Percentiles rank a stretch among this genome's conserved stretches.
Conservation (phyloP, 2,888 invertebrate genomes). For the Fragum whitleyi region DNA sequence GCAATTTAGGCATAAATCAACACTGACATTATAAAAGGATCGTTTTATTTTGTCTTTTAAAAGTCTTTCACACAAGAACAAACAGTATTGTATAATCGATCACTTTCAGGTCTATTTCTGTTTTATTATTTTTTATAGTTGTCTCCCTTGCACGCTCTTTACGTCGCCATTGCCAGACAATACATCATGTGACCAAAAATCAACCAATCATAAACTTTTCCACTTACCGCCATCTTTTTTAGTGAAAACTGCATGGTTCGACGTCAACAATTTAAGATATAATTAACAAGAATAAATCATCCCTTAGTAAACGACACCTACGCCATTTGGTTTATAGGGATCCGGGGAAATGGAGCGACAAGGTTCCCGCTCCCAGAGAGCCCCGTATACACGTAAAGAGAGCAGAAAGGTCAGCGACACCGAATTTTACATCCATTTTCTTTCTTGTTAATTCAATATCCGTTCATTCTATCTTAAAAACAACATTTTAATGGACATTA, state of each 20-base stretch:
- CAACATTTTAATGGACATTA: too few relatives aligned
- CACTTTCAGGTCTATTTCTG: too few relatives aligned
- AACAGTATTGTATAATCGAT: too few relatives aligned
- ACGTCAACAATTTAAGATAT: neutral
- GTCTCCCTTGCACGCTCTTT: conserved; percentile 30
- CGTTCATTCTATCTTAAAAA: too few relatives aligned
- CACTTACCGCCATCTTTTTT: conserved; percentile 78
- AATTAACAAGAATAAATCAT: neutral
- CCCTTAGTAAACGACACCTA: conserved; percentile 29
- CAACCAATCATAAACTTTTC: conserved; percentile 66
- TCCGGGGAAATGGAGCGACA: conserved; percentile 60
- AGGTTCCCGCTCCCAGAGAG: conserved; percentile 59
- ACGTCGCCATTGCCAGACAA: conserved; percentile 32
- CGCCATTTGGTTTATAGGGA: conserved; percentile 27
- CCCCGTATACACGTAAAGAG: conserved; percentile 53
- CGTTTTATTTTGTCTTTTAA: too few relatives aligned
- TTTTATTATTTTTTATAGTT: conserved; percentile 9
- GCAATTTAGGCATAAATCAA: too few relatives aligned
- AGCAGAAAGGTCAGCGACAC: conserved; percentile 46
- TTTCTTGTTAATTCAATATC: neutral
- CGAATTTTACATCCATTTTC: neutral
- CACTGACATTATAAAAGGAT: too few relatives aligned
- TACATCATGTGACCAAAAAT: conserved; percentile 67
- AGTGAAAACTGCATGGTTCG: conserved; percentile 61
- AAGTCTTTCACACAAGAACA: too few relatives aligned